phyloP scores from a whole-genome alignment of 2,888 invertebrate genomes.

The Ptilodon capucinus region DNA sequence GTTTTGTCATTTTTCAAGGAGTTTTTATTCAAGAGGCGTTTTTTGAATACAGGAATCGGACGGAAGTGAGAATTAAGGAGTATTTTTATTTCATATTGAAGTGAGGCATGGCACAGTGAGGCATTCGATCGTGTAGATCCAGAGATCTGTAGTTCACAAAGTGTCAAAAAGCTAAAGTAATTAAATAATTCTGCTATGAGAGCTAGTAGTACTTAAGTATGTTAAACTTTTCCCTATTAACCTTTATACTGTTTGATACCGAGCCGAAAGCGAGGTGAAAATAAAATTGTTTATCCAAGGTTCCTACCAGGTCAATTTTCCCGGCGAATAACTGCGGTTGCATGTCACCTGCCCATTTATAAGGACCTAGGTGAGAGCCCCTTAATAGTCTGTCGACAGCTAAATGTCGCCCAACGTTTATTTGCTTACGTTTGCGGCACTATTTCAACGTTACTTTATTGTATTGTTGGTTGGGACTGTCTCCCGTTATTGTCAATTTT shows the following conservation, averaged over 20 bases:
- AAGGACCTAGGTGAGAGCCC: conserved; percentile 69
- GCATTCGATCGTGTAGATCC: too few species aligned
- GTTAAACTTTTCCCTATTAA: conserved; percentile 17
- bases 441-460: conserved; percentile 61
- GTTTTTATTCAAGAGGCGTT: too few species aligned
- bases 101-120: too few species aligned
- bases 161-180: too few species aligned
- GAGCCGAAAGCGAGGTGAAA: conserved; percentile 31
- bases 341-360: conserved; percentile 74
- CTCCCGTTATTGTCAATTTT: conserved; percentile 28
- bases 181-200: too few species aligned
- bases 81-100: too few species aligned
- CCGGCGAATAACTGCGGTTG: conserved; percentile 59
- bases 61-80: too few species aligned
- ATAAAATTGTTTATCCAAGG: conserved; percentile 68
- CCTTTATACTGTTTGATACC: conserved; percentile 27
- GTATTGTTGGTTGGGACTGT: conserved; percentile 36
- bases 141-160: too few species aligned
- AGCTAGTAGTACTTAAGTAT: too few species aligned
- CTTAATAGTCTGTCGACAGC: conserved; percentile 80
- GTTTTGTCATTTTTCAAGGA: too few species aligned
- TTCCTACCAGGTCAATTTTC: conserved; percentile 55
- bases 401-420: conserved; percentile 77
- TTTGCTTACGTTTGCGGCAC: conserved; percentile 59
- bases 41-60: too few species aligned